A percentile compares a stretch with the other conserved stretches of the same genome.
phyloP scores from a whole-genome alignment of 2,113 vertebrate species.

The Cinclus cinclus region DNA sequence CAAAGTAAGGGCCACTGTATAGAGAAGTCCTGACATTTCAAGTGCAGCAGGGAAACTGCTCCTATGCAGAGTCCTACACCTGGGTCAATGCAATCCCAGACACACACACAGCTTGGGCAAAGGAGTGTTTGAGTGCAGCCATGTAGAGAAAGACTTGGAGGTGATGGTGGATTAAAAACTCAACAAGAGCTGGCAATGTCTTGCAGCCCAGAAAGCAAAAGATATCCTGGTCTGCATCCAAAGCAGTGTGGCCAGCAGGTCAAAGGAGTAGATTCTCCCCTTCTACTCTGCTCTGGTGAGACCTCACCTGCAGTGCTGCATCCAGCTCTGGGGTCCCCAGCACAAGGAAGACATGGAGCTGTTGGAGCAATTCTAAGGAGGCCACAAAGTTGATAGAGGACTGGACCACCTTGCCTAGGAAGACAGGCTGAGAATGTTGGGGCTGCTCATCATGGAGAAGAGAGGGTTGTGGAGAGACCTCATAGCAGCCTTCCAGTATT shows the following conservation, averaged over 20 bases:
- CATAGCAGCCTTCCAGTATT: not conserved
- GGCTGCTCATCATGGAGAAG: not conserved
- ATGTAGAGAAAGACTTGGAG: not conserved
- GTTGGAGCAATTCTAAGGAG: not conserved
- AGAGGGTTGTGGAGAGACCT: not conserved
- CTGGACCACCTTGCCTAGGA: not conserved
- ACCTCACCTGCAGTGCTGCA: not conserved
- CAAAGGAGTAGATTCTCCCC: not conserved
- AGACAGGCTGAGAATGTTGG: not conserved
- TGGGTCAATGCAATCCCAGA: not conserved
- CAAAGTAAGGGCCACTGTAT: not conserved
- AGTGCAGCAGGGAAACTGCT: not conserved
- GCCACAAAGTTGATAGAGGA: not conserved
- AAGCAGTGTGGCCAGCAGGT: accelerated
- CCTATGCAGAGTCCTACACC: not conserved
- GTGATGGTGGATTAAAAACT: not conserved
- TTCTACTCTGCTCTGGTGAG: not conserved
- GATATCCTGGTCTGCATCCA: not conserved
- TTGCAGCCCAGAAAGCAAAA: not conserved
- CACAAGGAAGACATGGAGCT: not conserved
- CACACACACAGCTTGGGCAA: not conserved
- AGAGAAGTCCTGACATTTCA: not conserved
- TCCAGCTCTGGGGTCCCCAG: too few relatives aligned
- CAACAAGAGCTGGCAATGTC: not conserved
- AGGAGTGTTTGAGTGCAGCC: not conserved